Percentiles rank a stretch among this genome's conserved stretches.
Conservation (phyloP, 1,140 invertebrate genomes). For the Zaprionus ghesquierei region DNA sequence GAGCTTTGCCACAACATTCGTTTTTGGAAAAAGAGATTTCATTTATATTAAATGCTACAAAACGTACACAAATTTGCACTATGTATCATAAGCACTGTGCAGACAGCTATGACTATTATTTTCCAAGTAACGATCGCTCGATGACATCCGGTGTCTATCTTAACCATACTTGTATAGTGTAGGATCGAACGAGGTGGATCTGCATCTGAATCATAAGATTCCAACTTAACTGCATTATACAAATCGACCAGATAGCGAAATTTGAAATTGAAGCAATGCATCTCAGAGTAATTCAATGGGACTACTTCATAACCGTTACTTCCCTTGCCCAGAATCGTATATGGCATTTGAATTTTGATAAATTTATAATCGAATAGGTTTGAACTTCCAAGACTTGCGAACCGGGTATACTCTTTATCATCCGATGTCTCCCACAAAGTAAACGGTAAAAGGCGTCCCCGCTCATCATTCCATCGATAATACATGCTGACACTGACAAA, state of each 20-base stretch:
- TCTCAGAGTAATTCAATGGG: constrained; percentile 4
- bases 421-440: background rate
- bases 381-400: background rate
- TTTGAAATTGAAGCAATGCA: background rate
- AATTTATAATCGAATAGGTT: background rate
- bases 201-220: background rate
- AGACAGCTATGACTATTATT: background rate
- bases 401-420: background rate
- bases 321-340: background rate
- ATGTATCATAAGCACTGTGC: background rate
- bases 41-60: no score
- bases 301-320: background rate
- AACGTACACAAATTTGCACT: no score
- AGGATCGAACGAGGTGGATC: background rate
- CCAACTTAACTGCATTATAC: fast-evolving
- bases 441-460: no score
- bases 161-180: background rate
- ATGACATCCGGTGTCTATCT: fast-evolving
- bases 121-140: background rate
- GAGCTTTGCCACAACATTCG: no score
- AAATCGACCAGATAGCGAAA: background rate
- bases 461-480: background rate
- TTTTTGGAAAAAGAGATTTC: no score
- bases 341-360: background rate
- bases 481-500: no score